These are phyloP conservation scores for Agrochola lota DNA, from an alignment of 2,888 invertebrate genomes.

Conservation along the genomic window DNA sequence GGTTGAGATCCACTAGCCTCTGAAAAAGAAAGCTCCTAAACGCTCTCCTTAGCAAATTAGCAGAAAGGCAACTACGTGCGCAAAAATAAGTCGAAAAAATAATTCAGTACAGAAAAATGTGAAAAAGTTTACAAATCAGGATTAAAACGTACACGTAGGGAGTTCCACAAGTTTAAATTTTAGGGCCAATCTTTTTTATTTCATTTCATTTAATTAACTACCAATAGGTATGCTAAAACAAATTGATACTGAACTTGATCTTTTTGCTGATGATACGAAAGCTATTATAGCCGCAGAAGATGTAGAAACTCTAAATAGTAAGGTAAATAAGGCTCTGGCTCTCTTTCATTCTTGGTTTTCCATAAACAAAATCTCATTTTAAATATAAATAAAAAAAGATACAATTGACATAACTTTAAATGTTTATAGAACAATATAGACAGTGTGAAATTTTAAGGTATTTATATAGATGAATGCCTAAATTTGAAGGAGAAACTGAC, in stretches of 20 bases:
- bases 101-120: background rate
- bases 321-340: background rate
- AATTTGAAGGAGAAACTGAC: no score
- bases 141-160: background rate
- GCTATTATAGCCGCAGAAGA: background rate
- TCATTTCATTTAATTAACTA: background rate
- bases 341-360: background rate
- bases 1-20: background rate
- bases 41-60: slow-evolving; percentile 8
- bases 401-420: no score
- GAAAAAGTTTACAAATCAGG: background rate
- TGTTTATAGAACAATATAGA: no score
- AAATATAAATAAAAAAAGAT: no score
- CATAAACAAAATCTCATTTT: background rate
- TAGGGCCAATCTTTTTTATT: background rate
- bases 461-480: no score
- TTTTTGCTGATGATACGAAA: background rate
- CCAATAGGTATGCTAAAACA: background rate
- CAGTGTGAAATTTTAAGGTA: no score
- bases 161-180: background rate
- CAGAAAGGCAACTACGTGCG: background rate
- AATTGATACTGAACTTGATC: background rate
- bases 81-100: background rate
- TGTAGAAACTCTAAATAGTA: background rate
- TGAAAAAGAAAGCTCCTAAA: slow-evolving; percentile 5